These are phyloP conservation scores for Melinopterus prodromus DNA, from an alignment of 2,888 invertebrate species.

Conservation along the genomic window DNA sequence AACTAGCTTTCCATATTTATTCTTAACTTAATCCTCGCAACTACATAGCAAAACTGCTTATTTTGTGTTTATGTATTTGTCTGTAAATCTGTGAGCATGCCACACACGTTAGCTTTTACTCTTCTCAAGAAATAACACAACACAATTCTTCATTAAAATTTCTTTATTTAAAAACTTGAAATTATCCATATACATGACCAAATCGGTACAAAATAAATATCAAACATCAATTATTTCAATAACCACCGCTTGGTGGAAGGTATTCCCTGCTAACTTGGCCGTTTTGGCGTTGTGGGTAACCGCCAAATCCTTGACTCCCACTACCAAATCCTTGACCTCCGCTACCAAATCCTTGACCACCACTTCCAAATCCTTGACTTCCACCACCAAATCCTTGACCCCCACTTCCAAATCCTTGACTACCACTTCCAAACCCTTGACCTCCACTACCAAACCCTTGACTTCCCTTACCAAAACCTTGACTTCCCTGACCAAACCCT, in stretches of 20 bases:
- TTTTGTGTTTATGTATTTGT: too few species aligned
- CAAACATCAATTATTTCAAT: background rate
- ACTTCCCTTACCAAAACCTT: constrained; percentile 41
- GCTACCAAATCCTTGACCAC: background rate
- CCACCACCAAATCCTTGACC: background rate
- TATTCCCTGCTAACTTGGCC: background rate
- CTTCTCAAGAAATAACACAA: background rate
- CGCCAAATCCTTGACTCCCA: background rate
- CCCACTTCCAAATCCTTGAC: background rate
- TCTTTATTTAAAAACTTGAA: background rate
- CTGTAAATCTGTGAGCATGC: background rate
- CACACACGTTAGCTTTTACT: background rate
- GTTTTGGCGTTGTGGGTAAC: background rate
- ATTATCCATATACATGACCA: background rate
- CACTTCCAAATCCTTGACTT: background rate
- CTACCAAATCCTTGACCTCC: background rate
- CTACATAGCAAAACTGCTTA: too few species aligned
- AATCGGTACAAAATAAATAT: background rate
- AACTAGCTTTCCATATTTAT: too few species aligned
- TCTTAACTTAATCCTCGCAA: too few species aligned
- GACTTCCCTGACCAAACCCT: background rate
- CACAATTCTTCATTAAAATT: background rate
- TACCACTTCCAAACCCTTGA: background rate
- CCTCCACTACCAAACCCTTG: constrained; percentile 40
- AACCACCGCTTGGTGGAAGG: background rate